Percentiles rank a stretch among this genome's conserved stretches.
These are phyloP conservation scores for Sebastes schlegelii DNA, from an alignment of 2,113 vertebrate species.

Conservation along the genomic window DNA sequence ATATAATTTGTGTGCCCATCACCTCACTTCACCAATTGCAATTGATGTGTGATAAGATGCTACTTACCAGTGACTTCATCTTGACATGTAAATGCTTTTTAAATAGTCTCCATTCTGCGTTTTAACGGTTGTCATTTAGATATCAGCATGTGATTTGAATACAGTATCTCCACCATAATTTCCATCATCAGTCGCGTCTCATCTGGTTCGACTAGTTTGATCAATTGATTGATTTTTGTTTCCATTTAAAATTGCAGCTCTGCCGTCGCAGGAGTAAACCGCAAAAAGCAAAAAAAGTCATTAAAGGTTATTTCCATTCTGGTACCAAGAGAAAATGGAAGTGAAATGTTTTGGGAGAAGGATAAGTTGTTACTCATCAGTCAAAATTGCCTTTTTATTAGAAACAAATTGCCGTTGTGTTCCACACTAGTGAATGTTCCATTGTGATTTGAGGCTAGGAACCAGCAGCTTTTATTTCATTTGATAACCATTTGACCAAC, in stretches of 20 bases:
- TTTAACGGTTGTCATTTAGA: conserved; percentile 10
- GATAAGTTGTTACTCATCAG: conserved; percentile 14
- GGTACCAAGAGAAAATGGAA: conserved; percentile 3
- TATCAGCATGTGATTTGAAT: conserved; percentile 4
- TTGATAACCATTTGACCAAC: neutral
- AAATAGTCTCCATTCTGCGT: neutral
- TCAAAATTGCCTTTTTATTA: conserved; percentile 5
- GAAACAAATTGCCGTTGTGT: neutral
- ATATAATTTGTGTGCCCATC: neutral
- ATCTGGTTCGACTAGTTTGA: neutral
- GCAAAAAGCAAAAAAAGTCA: conserved; percentile 2
- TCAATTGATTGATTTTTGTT: conserved; percentile 7
- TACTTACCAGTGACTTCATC: neutral
- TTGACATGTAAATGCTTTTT: neutral
- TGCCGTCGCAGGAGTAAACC: neutral
- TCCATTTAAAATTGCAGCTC: conserved; percentile 6
- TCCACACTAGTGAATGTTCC: neutral
- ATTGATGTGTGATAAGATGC: neutral
- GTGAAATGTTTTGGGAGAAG: neutral
- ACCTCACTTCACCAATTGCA: neutral
- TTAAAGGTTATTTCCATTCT: conserved; percentile 1
- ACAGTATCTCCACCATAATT: neutral
- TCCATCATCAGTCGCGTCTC: neutral
- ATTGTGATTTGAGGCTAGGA: neutral
- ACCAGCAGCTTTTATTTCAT: neutral